These are phyloP conservation scores for Ophion ventricosus DNA, from an alignment of 2,888 invertebrate species.

Conservation along the genomic window DNA sequence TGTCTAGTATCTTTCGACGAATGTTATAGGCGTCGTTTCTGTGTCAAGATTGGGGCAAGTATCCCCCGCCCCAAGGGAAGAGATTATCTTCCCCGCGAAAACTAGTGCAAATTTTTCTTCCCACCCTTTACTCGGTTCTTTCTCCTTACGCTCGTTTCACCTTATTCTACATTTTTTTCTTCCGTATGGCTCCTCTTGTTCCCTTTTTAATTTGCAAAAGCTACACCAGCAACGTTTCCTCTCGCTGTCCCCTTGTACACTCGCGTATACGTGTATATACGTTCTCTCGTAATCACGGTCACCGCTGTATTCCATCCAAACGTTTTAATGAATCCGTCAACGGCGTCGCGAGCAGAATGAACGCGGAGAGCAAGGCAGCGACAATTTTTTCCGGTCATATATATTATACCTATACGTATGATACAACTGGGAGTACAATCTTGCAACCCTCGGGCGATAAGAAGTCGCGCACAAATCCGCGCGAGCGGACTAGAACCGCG, in stretches of 20 bases:
- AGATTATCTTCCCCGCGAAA: background rate
- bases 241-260: constrained; percentile 31
- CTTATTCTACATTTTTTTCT: constrained; percentile 32
- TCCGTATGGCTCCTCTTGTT: constrained; percentile 24
- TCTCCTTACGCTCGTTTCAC: constrained; percentile 40
- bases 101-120: constrained; percentile 16
- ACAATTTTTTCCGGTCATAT: constrained; percentile 22
- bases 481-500: constrained; percentile 22
- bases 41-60: no score
- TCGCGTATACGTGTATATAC: background rate
- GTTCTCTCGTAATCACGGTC: constrained; percentile 74
- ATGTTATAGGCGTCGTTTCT: no score
- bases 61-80: no score
- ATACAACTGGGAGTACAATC: constrained; percentile 68
- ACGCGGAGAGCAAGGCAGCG: constrained; percentile 48
- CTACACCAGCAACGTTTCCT: constrained; percentile 29
- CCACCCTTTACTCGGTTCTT: background rate
- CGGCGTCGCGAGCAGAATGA: constrained; percentile 67
- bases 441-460: constrained; percentile 71
- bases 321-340: constrained; percentile 80
- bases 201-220: constrained; percentile 55
- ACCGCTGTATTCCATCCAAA: constrained; percentile 72
- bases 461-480: constrained; percentile 58
- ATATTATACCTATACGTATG: constrained; percentile 48
- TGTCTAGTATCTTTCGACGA: no score